Conservation (phyloP, 2,113 vertebrate genomes). For the Neogobius melanostomus region DNA sequence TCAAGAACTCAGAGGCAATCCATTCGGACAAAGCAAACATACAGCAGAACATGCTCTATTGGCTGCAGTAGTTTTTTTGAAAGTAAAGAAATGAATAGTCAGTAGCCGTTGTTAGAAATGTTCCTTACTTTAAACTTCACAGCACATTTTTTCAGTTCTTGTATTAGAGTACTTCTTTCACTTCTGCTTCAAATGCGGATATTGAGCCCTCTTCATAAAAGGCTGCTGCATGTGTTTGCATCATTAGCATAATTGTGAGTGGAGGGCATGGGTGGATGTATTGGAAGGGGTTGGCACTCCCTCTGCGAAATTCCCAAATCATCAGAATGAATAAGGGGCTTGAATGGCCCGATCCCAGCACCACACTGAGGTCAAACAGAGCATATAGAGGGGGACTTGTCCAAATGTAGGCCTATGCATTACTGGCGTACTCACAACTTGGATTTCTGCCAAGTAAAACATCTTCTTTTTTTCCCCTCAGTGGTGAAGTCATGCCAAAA, state of each 20-base stretch:
- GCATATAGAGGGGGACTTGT: conserved; percentile 46
- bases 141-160: too few relatives aligned
- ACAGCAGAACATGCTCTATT: too few relatives aligned
- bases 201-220: conserved; percentile 46
- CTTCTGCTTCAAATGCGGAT: conserved; percentile 15
- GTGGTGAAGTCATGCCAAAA: not conserved
- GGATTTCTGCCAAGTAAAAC: conserved; percentile 50
- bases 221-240: conserved; percentile 44
- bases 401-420: conserved; percentile 3
- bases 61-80: too few relatives aligned
- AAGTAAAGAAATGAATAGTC: too few relatives aligned
- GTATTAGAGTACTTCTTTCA: too few relatives aligned
- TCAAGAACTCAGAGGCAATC: too few relatives aligned
- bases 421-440: conserved; percentile 32
- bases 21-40: too few relatives aligned
- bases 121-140: too few relatives aligned
- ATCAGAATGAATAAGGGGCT: conserved; percentile 53
- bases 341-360: conserved; percentile 34
- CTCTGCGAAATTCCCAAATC: conserved; percentile 35
- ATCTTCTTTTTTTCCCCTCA: not conserved
- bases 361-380: conserved; percentile 44
- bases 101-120: too few relatives aligned
- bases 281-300: conserved; percentile 28
- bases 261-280: conserved; percentile 19
- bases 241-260: conserved; percentile 67